Conservation (phyloP, 2,888 invertebrate species). For the Dexiosoma caninum region DNA sequence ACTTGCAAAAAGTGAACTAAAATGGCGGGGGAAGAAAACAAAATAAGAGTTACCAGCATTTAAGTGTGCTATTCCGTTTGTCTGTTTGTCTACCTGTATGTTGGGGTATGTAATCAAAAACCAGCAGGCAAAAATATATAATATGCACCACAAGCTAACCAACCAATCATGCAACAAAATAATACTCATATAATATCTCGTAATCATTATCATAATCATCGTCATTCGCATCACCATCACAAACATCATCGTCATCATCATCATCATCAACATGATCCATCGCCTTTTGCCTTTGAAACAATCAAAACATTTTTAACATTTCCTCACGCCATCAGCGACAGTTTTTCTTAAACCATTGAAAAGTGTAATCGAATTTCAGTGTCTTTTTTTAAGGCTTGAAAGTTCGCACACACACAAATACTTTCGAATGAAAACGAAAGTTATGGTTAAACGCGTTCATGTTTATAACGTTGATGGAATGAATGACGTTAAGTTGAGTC, state of each 20-base stretch:
- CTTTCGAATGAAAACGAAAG: constrained; percentile 56
- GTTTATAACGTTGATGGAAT: constrained; percentile 18
- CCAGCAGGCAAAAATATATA: constrained; percentile 26
- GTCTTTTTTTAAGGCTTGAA: background rate
- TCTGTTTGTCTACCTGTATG: background rate
- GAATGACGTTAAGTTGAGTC: constrained; percentile 26
- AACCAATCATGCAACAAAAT: constrained; percentile 52
- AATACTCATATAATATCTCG: constrained; percentile 42
- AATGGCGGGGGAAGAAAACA: background rate
- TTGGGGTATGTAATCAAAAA: constrained; percentile 46
- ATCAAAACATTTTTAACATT: constrained; percentile 75
- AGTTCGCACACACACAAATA: constrained; percentile 21
- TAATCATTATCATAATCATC: constrained; percentile 51
- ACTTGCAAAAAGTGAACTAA: too few species aligned
- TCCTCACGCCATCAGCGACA: constrained; percentile 75
- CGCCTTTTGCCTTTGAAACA: constrained; percentile 64
- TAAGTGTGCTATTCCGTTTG: constrained; percentile 9
- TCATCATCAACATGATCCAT: constrained; percentile 28
- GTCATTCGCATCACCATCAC: constrained; percentile 43
- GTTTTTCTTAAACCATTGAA: constrained; percentile 59
- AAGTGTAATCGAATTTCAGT: constrained; percentile 59
- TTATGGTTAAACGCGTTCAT: constrained; percentile 56
- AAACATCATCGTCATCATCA: constrained; percentile 31
- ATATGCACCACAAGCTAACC: constrained; percentile 26
- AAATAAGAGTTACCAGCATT: constrained; percentile 18